A percentile compares a stretch with the other conserved stretches of the same genome.
phyloP scores from a whole-genome alignment of 2,113 vertebrate species.

The Candoia aspera region DNA sequence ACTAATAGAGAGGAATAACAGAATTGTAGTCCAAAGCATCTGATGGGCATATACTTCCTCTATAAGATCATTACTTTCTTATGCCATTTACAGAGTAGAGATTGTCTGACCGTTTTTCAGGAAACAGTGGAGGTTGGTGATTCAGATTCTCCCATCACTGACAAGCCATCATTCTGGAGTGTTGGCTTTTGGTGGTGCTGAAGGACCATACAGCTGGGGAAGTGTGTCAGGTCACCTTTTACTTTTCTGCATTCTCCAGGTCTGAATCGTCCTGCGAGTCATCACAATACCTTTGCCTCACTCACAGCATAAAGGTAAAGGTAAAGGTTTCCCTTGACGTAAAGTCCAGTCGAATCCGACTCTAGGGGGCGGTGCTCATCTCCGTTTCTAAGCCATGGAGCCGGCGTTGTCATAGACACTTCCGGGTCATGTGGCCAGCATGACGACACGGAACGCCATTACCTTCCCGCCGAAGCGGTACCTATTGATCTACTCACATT shows the following conservation, averaged over 20 bases:
- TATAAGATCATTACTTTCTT: neutral
- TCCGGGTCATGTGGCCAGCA: no score
- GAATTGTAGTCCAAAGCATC: neutral
- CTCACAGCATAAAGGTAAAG: no score
- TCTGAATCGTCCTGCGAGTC: neutral
- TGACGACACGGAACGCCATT: no score
- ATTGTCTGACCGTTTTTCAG: neutral
- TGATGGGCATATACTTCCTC: neutral
- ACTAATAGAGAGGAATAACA: neutral
- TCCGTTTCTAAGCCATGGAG: no score
- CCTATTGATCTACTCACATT: no score
- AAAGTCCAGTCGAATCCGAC: no score
- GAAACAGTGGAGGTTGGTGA: neutral
- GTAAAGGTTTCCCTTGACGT: no score
- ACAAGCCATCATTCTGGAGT: neutral
- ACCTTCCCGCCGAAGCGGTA: no score
- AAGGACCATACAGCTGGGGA: neutral
- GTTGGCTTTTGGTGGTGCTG: neutral
- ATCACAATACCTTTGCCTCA: neutral
- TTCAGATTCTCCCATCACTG: neutral
- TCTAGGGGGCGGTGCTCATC: no score
- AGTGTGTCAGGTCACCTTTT: neutral
- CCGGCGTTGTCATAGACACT: no score
- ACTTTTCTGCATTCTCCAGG: neutral
- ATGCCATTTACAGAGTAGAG: neutral